Evolutionary conservation across 2,888 invertebrate genomes (phyloP).

Genomic region (Nasonovia ribisnigri): DNA sequence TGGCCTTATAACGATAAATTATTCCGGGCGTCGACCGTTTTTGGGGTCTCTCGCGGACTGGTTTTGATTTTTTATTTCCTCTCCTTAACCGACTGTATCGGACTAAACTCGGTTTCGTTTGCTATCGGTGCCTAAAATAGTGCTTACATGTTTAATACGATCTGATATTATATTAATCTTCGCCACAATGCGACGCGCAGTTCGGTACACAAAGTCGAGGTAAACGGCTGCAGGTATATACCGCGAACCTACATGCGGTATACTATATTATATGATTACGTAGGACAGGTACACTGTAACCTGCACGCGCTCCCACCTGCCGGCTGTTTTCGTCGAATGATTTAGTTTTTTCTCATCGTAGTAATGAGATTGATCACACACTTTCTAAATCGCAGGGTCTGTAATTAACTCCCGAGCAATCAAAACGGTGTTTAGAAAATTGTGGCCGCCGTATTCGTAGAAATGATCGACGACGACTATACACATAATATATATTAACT

Average conservation of each 20-base stretch:
- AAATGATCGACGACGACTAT: neutral
- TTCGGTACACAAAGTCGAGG: neutral
- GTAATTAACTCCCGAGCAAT: neutral
- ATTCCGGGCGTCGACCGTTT: neutral
- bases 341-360: conserved; percentile 21
- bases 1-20: neutral
- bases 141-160: neutral
- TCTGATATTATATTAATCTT: neutral
- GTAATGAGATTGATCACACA: conserved; percentile 24
- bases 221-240: neutral
- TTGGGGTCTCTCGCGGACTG: neutral
- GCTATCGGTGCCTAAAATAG: neutral
- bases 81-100: neutral
- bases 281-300: neutral
- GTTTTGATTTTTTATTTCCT: neutral
- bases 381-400: conserved; percentile 31
- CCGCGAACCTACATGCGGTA: neutral
- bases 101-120: neutral
- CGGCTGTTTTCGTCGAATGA: neutral
- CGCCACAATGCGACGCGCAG: neutral
- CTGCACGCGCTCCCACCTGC: neutral
- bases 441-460: neutral
- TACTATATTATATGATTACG: neutral
- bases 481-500: neutral
- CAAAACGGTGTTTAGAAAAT: neutral